These are phyloP conservation scores for Bombus cullumanus DNA, from an alignment of 1,140 invertebrate genomes.

Conservation along the genomic window DNA sequence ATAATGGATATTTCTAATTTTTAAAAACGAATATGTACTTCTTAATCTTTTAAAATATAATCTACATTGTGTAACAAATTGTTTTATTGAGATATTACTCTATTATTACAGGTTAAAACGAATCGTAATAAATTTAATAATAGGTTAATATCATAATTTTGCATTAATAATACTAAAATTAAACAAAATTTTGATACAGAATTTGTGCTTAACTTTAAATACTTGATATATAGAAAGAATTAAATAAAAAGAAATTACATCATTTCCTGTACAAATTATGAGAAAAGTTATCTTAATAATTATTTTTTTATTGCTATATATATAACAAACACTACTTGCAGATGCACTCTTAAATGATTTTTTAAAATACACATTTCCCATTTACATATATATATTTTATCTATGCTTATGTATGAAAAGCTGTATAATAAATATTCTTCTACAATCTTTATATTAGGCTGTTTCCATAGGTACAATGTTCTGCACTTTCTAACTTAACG, in stretches of 20 bases:
- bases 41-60: slow-evolving; percentile 44
- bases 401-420: slow-evolving; percentile 40
- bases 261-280: slow-evolving; percentile 37
- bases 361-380: slow-evolving; percentile 20
- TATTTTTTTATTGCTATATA: slow-evolving; percentile 50
- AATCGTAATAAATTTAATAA: slow-evolving; percentile 39
- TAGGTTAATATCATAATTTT: slow-evolving; percentile 43
- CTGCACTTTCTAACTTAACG: slow-evolving; percentile 24
- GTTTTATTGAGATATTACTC: slow-evolving; percentile 33
- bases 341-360: slow-evolving; percentile 23
- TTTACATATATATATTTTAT: slow-evolving; percentile 36
- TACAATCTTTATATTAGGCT: slow-evolving; percentile 43
- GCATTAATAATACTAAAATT: slow-evolving; percentile 33
- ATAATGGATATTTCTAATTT: slow-evolving; percentile 48
- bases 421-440: slow-evolving; percentile 51
- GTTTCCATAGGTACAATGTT: slow-evolving; percentile 30
- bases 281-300: slow-evolving; percentile 39
- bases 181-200: slow-evolving; percentile 43
- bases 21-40: slow-evolving; percentile 46
- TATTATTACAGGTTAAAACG: slow-evolving; percentile 28
- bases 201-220: slow-evolving; percentile 41
- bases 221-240: slow-evolving; percentile 20
- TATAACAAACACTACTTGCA: slow-evolving; percentile 29
- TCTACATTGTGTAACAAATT: slow-evolving; percentile 35
- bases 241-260: slow-evolving; percentile 29